phyloP scores from a whole-genome alignment of 53 echinoderm and acorn worm species.

The Luidia sarsii region DNA sequence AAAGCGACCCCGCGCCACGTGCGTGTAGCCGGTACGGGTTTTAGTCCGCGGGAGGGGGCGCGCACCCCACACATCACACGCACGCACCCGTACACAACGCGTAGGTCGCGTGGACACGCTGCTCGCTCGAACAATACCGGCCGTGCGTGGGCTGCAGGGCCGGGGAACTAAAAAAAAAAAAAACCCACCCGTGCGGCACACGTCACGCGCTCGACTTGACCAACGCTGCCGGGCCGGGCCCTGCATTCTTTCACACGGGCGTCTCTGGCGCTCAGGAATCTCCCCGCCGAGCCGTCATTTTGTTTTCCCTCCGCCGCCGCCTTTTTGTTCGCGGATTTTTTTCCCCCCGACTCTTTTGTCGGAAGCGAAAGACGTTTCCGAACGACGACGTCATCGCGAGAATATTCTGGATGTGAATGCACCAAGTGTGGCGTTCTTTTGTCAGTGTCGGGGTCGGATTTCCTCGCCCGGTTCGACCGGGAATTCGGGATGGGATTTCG shows the following conservation, averaged over 20 bases:
- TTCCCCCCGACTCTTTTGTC: constrained; percentile 4
- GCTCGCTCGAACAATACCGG: constrained; percentile 23
- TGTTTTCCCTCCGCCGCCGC: too few relatives aligned
- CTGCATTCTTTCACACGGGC: constrained; percentile 41
- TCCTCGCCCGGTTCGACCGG: too few relatives aligned
- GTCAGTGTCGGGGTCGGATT: too few relatives aligned
- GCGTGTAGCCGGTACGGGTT: too few relatives aligned
- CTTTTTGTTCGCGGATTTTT: too few relatives aligned
- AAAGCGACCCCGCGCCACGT: constrained; percentile 32
- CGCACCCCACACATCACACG: too few relatives aligned
- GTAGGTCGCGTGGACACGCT: constrained; percentile 43
- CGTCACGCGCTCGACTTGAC: neutral
- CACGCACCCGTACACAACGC: neutral
- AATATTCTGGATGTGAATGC: constrained; percentile 37
- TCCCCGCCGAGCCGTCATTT: too few relatives aligned
- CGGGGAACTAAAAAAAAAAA: too few relatives aligned
- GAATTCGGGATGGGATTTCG: constrained; percentile 13
- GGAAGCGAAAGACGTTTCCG: constrained; percentile 27
- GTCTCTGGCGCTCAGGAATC: too few relatives aligned
- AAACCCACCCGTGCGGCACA: too few relatives aligned
- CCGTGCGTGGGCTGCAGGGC: constrained; percentile 8
- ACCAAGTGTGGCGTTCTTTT: too few relatives aligned
- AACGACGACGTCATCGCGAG: constrained; percentile 21
- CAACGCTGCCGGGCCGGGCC: neutral
- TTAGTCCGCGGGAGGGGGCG: too few relatives aligned